Evolutionary conservation across 2,888 invertebrate genomes (phyloP).

Genomic region (Steinernema scapterisci): DNA sequence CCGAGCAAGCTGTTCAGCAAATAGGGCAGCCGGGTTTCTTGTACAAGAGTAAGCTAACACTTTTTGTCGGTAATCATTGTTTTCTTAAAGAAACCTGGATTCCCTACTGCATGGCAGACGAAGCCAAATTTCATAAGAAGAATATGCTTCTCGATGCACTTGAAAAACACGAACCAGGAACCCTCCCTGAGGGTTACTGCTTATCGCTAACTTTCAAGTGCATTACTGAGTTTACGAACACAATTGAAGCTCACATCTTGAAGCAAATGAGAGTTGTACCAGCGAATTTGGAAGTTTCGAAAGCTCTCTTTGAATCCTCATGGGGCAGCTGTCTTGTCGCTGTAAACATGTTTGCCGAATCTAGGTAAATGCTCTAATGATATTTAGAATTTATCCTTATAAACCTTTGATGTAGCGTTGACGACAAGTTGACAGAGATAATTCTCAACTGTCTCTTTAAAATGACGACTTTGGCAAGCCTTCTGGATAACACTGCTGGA

Average conservation of each 20-base stretch:
- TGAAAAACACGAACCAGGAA: constrained; percentile 90
- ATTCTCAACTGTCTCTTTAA: constrained; percentile 89
- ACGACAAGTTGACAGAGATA: constrained; percentile 87
- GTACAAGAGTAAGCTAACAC: constrained; percentile 46
- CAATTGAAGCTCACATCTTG: constrained; percentile 44
- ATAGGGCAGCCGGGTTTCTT: constrained; percentile 49
- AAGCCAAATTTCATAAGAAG: constrained; percentile 43
- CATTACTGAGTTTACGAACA: constrained; percentile 84
- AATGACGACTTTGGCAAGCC: constrained; percentile 85
- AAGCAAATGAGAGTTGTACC: background rate
- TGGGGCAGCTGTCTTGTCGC: constrained; percentile 94
- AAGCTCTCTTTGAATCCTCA: constrained; percentile 85
- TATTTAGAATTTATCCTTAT: background rate
- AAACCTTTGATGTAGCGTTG: constrained; percentile 74
- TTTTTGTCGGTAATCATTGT: too few species aligned
- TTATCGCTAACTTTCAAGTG: constrained; percentile 93
- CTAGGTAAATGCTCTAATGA: constrained; percentile 68
- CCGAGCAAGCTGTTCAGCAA: constrained; percentile 17
- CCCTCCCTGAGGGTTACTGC: constrained; percentile 94
- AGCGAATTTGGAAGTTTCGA: constrained; percentile 44
- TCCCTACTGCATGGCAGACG: constrained; percentile 41
- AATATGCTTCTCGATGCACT: constrained; percentile 80
- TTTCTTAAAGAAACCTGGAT: constrained; percentile 47
- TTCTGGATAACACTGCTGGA: constrained; percentile 78
- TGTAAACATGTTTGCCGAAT: constrained; percentile 86